Percentiles rank a stretch among this genome's conserved stretches.
Evolutionary conservation across 2,888 invertebrate species (phyloP).

Genomic region (Marronus borbonicus): DNA sequence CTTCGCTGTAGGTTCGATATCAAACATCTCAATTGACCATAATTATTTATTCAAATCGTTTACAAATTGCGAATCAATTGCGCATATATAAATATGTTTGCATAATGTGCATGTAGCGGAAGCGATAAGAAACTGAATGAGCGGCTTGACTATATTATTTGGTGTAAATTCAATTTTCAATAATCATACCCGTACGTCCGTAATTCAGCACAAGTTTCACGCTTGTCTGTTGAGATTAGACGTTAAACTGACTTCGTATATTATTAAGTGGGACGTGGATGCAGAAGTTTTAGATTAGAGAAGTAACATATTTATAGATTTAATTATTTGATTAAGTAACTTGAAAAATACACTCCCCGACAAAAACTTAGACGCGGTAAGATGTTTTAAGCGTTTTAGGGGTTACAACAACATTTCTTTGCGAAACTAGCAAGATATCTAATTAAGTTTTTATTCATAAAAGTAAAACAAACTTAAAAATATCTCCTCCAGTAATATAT

Average conservation of each 20-base stretch:
- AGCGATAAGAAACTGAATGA: slow-evolving; percentile 25
- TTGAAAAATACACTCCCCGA: too few relatives aligned
- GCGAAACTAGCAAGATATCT: too few relatives aligned
- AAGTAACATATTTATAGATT: too few relatives aligned
- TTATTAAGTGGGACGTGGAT: background rate
- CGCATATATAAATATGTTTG: slow-evolving; percentile 24
- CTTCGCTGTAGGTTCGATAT: slow-evolving; percentile 26
- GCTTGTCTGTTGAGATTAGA: background rate
- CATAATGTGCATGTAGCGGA: slow-evolving; percentile 40
- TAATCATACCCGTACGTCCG: slow-evolving; percentile 17
- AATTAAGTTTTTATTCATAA: too few relatives aligned
- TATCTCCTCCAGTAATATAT: too few relatives aligned
- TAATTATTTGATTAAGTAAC: too few relatives aligned
- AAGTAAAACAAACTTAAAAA: too few relatives aligned
- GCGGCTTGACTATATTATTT: slow-evolving; percentile 24
- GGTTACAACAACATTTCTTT: too few relatives aligned
- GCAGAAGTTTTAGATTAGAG: background rate
- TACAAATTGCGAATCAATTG: slow-evolving; percentile 41
- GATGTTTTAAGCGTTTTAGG: too few relatives aligned
- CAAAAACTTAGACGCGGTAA: too few relatives aligned
- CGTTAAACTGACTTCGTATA: background rate
- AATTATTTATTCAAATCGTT: slow-evolving; percentile 44
- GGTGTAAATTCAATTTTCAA: slow-evolving; percentile 43
- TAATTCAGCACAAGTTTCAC: slow-evolving; percentile 3
- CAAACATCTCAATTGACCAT: slow-evolving; percentile 33